phyloP scores from a whole-genome alignment of 2,888 invertebrate species.

The Agrotis ipsilon region DNA sequence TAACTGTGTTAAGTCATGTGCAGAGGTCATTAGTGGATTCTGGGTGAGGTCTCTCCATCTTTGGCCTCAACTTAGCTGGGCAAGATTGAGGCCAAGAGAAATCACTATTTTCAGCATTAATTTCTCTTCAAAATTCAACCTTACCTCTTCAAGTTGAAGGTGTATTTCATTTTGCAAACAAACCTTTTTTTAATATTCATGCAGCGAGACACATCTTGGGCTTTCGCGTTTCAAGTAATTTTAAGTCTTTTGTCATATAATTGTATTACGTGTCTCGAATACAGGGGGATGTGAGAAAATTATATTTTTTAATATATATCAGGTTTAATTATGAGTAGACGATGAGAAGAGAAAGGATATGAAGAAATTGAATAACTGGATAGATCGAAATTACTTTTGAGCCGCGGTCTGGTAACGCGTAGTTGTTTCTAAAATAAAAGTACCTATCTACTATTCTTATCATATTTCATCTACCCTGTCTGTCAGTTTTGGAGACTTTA shows the following conservation, averaged over 20 bases:
- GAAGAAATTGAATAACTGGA: conserved; percentile 39
- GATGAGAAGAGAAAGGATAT: conserved; percentile 15
- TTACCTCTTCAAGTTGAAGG: neutral
- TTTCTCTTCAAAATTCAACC: conserved; percentile 23
- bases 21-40: too few relatives aligned
- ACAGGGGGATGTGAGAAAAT: conserved; percentile 67
- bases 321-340: conserved; percentile 60
- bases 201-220: conserved; percentile 76
- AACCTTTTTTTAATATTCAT: conserved; percentile 78
- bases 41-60: too few relatives aligned
- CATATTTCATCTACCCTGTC: too few relatives aligned
- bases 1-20: too few relatives aligned
- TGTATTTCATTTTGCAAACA: neutral
- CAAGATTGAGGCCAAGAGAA: too few relatives aligned
- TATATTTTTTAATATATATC: conserved; percentile 79
- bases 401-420: too few relatives aligned
- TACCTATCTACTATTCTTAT: too few relatives aligned
- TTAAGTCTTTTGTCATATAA: conserved; percentile 81
- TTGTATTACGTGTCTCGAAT: conserved; percentile 81
- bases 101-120: too few relatives aligned
- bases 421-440: too few relatives aligned
- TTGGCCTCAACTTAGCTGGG: too few relatives aligned
- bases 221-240: conserved; percentile 73
- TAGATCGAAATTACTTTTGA: conserved; percentile 5
- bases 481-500: too few relatives aligned